A percentile compares a stretch with the other conserved stretches of the same genome.
These are phyloP conservation scores for Petrolisthes cinctipes DNA, from an alignment of 2,888 invertebrate genomes.

Conservation along the genomic window DNA sequence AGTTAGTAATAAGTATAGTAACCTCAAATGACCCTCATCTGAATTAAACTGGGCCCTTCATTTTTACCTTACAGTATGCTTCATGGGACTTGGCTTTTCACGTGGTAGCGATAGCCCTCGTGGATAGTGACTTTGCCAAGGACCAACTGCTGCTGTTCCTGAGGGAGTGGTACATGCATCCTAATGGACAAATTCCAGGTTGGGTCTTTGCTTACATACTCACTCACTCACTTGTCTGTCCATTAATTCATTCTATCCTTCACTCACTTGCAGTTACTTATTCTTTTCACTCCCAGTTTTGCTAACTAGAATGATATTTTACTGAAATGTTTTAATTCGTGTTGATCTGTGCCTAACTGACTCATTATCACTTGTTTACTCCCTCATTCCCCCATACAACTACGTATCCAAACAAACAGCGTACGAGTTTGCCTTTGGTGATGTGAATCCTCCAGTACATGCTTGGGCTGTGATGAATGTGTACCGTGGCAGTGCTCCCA, in stretches of 20 bases:
- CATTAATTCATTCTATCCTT: too few relatives aligned
- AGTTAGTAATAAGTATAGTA: neutral
- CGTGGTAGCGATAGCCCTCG: conserved; percentile 69
- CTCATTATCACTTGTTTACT: neutral
- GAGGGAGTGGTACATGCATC: conserved; percentile 70
- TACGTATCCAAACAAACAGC: conserved; percentile 67
- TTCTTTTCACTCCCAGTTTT: neutral
- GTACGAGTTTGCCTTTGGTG: conserved; percentile 70
- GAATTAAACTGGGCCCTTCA: neutral
- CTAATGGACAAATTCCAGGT: conserved; percentile 70
- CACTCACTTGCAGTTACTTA: neutral
- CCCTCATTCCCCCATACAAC: neutral
- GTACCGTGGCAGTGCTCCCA: conserved; percentile 54
- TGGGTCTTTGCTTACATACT: neutral
- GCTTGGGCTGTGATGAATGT: conserved; percentile 68
- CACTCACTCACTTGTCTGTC: too few relatives aligned
- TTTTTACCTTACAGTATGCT: conserved; percentile 68
- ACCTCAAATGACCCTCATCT: neutral
- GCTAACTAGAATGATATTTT: neutral
- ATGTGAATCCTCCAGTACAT: conserved; percentile 71
- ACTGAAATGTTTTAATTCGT: too few relatives aligned
- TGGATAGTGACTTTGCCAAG: conserved; percentile 70
- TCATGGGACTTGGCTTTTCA: conserved; percentile 71
- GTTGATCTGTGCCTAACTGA: neutral
- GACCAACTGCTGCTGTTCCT: conserved; percentile 69